Percentiles rank a stretch among this genome's conserved stretches.
Conservation (phyloP, 2,888 invertebrate genomes). For the Lucinisca nassula region DNA sequence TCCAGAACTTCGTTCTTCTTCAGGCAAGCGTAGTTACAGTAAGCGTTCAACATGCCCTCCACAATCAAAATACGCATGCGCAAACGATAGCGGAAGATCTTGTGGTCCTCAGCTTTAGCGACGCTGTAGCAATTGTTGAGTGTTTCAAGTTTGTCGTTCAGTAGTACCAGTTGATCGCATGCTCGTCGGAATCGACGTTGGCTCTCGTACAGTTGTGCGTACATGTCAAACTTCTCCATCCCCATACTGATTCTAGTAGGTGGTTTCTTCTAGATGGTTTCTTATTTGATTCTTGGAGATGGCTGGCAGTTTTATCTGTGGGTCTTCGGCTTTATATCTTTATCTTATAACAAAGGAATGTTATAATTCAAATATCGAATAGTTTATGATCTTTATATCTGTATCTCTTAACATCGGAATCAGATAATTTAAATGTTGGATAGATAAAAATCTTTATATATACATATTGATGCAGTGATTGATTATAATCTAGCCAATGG, state of each 20-base stretch:
- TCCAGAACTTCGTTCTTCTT: slow-evolving; percentile 71
- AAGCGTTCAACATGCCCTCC: slow-evolving; percentile 69
- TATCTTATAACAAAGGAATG: too few species aligned
- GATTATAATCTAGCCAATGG: too few species aligned
- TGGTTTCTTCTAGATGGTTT: too few species aligned
- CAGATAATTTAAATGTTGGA: too few species aligned
- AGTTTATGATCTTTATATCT: too few species aligned
- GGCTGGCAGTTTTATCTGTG: too few species aligned
- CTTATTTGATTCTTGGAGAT: too few species aligned
- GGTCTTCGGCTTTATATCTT: too few species aligned
- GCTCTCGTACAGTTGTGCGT: slow-evolving; percentile 64
- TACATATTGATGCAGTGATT: too few species aligned
- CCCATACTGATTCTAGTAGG: slow-evolving; percentile 61
- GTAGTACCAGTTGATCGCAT: slow-evolving; percentile 63
- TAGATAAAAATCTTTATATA: too few species aligned
- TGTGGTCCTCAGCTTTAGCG: slow-evolving; percentile 42
- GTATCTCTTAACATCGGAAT: too few species aligned
- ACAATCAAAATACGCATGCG: slow-evolving; percentile 68
- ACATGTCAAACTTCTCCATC: slow-evolving; percentile 70
- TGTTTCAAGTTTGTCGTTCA: slow-evolving; percentile 54
- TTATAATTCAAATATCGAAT: too few species aligned
- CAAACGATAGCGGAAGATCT: slow-evolving; percentile 66
- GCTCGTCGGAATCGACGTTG: slow-evolving; percentile 55
- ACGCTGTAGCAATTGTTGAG: slow-evolving; percentile 59
- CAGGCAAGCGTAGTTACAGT: slow-evolving; percentile 66